Conservation (phyloP, 2,113 vertebrate species). For the Diphyllodes magnificus region DNA sequence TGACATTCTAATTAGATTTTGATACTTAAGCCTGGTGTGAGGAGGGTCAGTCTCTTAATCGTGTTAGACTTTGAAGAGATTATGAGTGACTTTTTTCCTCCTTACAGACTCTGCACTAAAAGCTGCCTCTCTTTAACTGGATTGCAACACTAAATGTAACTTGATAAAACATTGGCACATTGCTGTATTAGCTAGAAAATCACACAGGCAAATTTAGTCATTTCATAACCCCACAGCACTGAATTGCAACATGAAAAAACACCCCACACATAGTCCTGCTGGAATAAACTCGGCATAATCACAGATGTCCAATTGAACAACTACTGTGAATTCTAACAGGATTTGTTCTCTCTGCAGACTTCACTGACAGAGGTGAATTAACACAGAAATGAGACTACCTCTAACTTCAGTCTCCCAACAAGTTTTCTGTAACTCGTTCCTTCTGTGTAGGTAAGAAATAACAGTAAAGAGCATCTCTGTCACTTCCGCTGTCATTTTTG, state of each 20-base stretch:
- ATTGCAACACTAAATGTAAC: not conserved
- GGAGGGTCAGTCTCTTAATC: conserved; percentile 38
- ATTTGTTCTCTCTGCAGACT: not conserved
- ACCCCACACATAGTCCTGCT: not conserved
- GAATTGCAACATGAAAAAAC: not conserved
- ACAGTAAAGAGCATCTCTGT: not conserved
- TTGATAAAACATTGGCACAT: not conserved
- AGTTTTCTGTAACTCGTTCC: not conserved
- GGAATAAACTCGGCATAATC: not conserved
- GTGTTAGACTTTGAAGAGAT: conserved; percentile 32
- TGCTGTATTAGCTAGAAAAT: not conserved
- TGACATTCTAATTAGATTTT: conserved; percentile 31
- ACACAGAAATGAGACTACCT: not conserved
- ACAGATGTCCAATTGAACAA: not conserved
- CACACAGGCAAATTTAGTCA: not conserved
- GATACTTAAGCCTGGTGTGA: conserved; percentile 12
- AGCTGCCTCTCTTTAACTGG: not conserved
- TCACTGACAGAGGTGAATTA: not conserved
- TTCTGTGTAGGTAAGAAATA: not conserved
- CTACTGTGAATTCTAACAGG: not conserved
- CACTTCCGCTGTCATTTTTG: not conserved
- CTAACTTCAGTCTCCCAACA: not conserved
- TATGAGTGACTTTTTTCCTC: conserved; percentile 10
- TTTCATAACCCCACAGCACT: not conserved
- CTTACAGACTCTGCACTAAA: not conserved